phyloP scores from a whole-genome alignment of 1,140 invertebrate genomes.

The Lordiphosa collinella region DNA sequence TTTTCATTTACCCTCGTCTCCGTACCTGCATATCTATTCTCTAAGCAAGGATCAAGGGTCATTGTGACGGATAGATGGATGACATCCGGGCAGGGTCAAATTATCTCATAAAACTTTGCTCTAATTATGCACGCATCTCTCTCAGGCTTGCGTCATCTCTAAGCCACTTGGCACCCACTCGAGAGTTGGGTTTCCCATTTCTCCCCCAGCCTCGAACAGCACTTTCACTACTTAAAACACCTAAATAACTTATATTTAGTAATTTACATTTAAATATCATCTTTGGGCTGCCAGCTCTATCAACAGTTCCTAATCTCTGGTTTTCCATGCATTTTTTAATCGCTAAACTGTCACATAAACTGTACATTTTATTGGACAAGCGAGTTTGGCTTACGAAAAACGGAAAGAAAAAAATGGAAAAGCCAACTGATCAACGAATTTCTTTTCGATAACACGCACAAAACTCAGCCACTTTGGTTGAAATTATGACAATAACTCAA shows the following conservation, averaged over 20 bases:
- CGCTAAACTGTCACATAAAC: constrained; percentile 77
- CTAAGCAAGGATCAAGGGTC: no score
- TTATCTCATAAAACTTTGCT: constrained; percentile 18
- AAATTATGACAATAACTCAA: constrained; percentile 76
- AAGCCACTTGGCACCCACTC: constrained; percentile 50
- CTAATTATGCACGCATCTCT: constrained; percentile 25
- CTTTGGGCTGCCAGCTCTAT: constrained; percentile 31
- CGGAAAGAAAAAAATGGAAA: constrained; percentile 5
- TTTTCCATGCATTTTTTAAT: constrained; percentile 67
- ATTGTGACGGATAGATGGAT: constrained; percentile 1
- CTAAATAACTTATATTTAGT: constrained; percentile 74
- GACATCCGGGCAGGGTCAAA: constrained; percentile 20
- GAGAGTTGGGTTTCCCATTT: background rate
- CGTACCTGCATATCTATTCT: background rate
- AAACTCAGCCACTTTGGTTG: constrained; percentile 56
- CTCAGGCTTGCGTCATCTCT: constrained; percentile 16
- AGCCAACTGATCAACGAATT: constrained; percentile 40
- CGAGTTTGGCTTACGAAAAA: constrained; percentile 59
- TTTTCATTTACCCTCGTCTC: constrained; percentile 31
- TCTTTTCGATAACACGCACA: constrained; percentile 62
- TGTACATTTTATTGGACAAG: constrained; percentile 73
- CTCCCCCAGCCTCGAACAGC: background rate
- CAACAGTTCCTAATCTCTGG: constrained; percentile 66
- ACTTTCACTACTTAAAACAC: constrained; percentile 74
- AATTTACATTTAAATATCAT: constrained; percentile 72